Evolutionary conservation across 64 coral and sea anemone genomes (phyloP), one percentile per base, ranked within the genome.

Genomic region (Actinia tenebrosa): DNA sequence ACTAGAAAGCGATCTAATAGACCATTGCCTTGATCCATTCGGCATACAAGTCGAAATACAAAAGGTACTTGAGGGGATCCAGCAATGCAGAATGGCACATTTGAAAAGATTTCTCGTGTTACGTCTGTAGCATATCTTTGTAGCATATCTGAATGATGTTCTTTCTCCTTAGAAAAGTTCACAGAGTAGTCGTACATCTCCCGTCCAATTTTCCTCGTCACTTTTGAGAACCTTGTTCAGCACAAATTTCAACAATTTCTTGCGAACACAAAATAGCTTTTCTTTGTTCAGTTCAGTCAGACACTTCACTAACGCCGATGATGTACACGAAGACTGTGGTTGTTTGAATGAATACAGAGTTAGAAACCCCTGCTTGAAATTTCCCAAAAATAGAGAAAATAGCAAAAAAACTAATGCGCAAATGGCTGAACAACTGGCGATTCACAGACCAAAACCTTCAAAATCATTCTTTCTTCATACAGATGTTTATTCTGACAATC

Each of bases 161-260:
- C 80, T 25, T 80, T 91, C 86, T 23, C 89, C 86, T 22, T 89
- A 95, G 45, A 86, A 95, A 56, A 91, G 80, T 61, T 95, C 60
- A 68, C 93, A 89, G 16, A 95, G 22, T 1, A 88, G 68, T 78
- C 89, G 62, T 17, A 47, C 79, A 83, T 84, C 88, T 44, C 85
- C 84, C 9, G 80, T 91, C 15, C 69, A 77, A 45, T 89, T 95
- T 44, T 89, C 89, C 25, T 94, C 89, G 52, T 95, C 89, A 15
- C 20, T 86, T 83, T 95, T 82, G n/a, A 95, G 59, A 22, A 87
- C 52, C 68, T 91, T 91, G 82, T 95, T 95, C 9, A 94, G 61
- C 17, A 94, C 79, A 45, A 37, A 37, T 37, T 37, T 90, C 89
- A 44, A 84, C 88, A 0, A 94, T 16, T 78, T 91, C 86, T 1